Base-by-base conservation (phyloP, 2,888 invertebrate genomes). In the Apodemia duryi region DNA sequence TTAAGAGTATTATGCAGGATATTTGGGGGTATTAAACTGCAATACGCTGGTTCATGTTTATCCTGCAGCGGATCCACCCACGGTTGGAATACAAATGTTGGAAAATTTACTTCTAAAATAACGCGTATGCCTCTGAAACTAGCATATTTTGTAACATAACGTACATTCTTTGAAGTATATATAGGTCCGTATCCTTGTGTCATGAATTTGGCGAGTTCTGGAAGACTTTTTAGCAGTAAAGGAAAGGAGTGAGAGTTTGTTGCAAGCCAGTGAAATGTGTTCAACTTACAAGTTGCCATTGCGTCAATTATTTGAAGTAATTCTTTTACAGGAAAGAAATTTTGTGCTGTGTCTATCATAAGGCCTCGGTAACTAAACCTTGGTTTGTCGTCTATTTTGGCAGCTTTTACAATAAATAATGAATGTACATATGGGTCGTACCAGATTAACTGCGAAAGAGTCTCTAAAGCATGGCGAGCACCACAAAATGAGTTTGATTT, bases 211-310 rank as follows among this genome's bases (percentile, higher is more conserved):
- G 95, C 94, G 78, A 97, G 85, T 77, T 96, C 94, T 0, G 97
- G 96, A 68, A 95, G 94, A 69, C 93, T 92, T 28, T 95, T 94
- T 65, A 96, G 94, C 69, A 95, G 94, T 78, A 97, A 95, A 0
- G 98, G 97, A 88, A 98, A 98, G 68, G 97, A 96, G 82, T 98
- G 97, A 4, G 97, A 96, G 81, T 98, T 98, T 1, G 95, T 95
- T 35, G 96, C 92, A 75, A 96, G 96, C 98, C 98, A 98, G 80
- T 98, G 98, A 78, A 98, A 95, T 0, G 97, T 96, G 84, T 98
- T 98, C 64, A 98, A 86, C 86, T 98, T 98, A 69, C 95, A 94
- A 68, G 96, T 94, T 0, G 96, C 95, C 98, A 98, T 98, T 4
- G 95, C 97, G 66, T 96, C 95, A 75, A 98, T 86, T 28, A 95